Evolutionary conservation across 2,797 vertebrate genomes (phyloP).

Genomic region (Typhlichthys eigenmanni): DNA sequence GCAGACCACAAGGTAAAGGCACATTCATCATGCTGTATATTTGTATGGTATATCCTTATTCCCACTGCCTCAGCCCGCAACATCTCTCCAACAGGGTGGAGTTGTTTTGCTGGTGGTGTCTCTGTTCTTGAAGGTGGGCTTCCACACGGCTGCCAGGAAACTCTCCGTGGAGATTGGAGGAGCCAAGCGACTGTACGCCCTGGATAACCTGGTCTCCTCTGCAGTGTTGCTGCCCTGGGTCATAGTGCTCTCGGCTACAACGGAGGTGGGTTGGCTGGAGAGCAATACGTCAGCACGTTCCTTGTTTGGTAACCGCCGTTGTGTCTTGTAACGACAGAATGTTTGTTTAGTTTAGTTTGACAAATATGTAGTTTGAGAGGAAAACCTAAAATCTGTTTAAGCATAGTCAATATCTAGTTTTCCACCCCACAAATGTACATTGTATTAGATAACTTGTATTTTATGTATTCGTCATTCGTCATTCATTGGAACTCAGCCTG

Average conservation of each 20-base stretch:
- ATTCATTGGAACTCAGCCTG: too few species aligned
- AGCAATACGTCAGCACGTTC: too few species aligned
- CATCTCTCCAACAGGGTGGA: slow-evolving; percentile 81
- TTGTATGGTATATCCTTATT: too few species aligned
- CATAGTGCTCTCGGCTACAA: slow-evolving; percentile 88
- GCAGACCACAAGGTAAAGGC: slow-evolving; percentile 94
- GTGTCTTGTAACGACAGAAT: too few species aligned
- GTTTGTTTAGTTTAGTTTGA: too few species aligned
- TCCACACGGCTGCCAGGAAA: slow-evolving; percentile 91
- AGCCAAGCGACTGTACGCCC: slow-evolving; percentile 91
- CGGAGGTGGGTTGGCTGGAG: slow-evolving; percentile 80
- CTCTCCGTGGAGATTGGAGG: slow-evolving; percentile 92
- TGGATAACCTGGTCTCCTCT: slow-evolving; percentile 90
- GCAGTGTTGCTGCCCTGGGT: slow-evolving; percentile 94
- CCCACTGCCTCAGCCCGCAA: neutral
- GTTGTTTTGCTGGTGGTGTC: slow-evolving; percentile 91
- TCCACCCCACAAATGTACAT: too few species aligned
- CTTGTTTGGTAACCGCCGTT: too few species aligned
- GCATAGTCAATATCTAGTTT: too few species aligned
- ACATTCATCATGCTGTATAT: neutral
- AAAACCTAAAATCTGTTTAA: too few species aligned
- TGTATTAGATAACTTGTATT: too few species aligned
- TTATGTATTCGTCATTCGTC: too few species aligned
- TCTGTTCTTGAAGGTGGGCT: slow-evolving; percentile 92
- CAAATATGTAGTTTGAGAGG: too few species aligned